These are phyloP conservation scores for Sitta carolinensis DNA, from an alignment of 2,797 vertebrate species.

Conservation along the genomic window DNA sequence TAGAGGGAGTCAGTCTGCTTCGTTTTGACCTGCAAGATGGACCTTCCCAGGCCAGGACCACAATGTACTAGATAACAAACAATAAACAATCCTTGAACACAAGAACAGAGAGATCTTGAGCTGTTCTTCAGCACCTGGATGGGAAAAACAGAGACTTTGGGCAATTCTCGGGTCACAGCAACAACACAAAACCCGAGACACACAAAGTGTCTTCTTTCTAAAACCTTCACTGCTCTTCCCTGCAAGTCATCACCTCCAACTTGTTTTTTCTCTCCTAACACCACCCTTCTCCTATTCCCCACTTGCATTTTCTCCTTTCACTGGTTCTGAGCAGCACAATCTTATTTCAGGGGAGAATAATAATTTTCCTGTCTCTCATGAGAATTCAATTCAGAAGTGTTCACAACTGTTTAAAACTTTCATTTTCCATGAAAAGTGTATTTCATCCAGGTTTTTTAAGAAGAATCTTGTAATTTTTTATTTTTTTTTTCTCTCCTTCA, in stretches of 20 bases:
- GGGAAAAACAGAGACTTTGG: too few relatives aligned
- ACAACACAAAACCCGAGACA: too few relatives aligned
- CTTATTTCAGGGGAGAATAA: neutral
- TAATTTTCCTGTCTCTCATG: neutral
- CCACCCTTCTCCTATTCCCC: neutral
- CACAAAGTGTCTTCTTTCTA: neutral
- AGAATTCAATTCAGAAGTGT: neutral
- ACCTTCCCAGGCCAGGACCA: too few relatives aligned
- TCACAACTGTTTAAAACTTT: neutral
- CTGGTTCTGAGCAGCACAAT: neutral
- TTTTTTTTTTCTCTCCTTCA: neutral
- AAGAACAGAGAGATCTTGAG: too few relatives aligned
- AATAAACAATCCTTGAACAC: too few relatives aligned
- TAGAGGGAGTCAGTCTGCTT: too few relatives aligned
- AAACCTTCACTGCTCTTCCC: neutral
- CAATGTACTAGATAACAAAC: too few relatives aligned
- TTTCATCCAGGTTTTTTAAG: neutral
- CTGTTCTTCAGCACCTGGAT: too few relatives aligned
- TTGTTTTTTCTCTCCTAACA: accelerated
- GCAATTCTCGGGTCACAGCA: too few relatives aligned
- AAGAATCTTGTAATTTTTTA: neutral
- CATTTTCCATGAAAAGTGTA: neutral
- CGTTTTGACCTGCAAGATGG: too few relatives aligned
- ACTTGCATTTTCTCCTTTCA: neutral
- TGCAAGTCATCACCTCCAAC: neutral